Percentiles rank a stretch among this genome's conserved stretches.
phyloP scores from a whole-genome alignment of 2,888 invertebrate species.

The Endotricha flammealis region DNA sequence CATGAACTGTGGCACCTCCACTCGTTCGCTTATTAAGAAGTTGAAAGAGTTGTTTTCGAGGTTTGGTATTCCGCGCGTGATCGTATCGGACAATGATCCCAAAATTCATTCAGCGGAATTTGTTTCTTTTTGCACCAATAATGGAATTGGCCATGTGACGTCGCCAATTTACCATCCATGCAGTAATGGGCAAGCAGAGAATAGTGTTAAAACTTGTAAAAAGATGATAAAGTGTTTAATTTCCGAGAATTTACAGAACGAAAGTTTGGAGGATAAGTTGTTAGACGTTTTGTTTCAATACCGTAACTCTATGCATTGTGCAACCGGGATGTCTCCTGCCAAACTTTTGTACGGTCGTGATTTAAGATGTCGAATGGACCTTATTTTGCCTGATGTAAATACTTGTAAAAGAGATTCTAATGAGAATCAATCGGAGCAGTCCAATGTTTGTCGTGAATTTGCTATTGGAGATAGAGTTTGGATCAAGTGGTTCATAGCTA shows the following conservation, averaged over 20 bases:
- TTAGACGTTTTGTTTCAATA: conserved; percentile 16
- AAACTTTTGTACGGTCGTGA: background rate
- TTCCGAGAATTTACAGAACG: conserved; percentile 6
- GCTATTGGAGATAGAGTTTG: background rate
- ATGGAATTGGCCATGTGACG: conserved; percentile 21
- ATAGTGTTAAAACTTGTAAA: conserved; percentile 18
- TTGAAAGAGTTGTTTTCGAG: conserved; percentile 17
- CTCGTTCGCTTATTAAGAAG: conserved; percentile 14
- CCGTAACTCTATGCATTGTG: background rate
- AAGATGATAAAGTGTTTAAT: conserved; percentile 20
- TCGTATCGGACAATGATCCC: conserved; percentile 23
- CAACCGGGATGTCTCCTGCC: background rate
- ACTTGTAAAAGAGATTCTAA: too few species aligned
- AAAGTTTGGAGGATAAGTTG: conserved; percentile 11
- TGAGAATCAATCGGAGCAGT: too few species aligned
- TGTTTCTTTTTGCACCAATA: conserved; percentile 14
- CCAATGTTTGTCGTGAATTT: background rate
- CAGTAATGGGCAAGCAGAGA: conserved; percentile 17
- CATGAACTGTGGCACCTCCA: conserved; percentile 16
- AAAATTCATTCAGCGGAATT: conserved; percentile 20
- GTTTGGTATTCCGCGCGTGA: conserved; percentile 17
- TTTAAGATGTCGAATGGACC: background rate
- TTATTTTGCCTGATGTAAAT: too few species aligned
- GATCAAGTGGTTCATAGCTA: background rate
- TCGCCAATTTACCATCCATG: conserved; percentile 21